Conservation (phyloP, 30 jellyfish, hydroid and myxozoan genomes). For the Mastigias papua region DNA sequence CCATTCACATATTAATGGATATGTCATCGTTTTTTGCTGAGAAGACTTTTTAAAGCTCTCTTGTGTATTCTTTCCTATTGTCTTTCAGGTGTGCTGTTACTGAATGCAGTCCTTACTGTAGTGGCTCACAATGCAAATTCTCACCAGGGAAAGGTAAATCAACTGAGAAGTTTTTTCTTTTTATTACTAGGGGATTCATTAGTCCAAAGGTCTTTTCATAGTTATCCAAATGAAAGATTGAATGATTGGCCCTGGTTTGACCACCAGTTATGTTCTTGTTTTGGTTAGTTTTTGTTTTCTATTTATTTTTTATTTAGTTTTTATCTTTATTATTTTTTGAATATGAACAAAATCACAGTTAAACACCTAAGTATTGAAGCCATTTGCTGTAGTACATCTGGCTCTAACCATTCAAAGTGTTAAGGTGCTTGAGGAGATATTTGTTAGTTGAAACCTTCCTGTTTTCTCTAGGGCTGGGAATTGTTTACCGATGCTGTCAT, state of each 20-base stretch:
- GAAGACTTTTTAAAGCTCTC: too few relatives aligned
- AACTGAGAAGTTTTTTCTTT: background rate
- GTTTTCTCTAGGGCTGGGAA: constrained; percentile 96
- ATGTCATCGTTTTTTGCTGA: too few relatives aligned
- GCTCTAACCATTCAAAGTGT: background rate
- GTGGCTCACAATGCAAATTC: constrained; percentile 94
- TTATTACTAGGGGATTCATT: too few relatives aligned
- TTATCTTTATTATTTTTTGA: background rate
- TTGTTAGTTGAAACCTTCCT: background rate
- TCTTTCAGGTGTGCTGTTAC: constrained; percentile 88
- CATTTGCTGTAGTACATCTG: background rate
- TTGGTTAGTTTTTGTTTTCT: background rate
- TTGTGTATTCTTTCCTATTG: background rate
- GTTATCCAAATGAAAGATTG: too few relatives aligned
- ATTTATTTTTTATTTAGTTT: background rate
- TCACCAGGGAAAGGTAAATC: constrained; percentile 94
- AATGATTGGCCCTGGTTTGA: too few relatives aligned
- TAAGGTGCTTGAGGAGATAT: background rate
- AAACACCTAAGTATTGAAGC: background rate
- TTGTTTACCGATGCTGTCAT: constrained; percentile 97
- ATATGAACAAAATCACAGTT: background rate
- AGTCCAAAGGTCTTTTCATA: too few relatives aligned
- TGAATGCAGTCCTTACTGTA: constrained; percentile 96
- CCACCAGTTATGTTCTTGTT: too few relatives aligned
- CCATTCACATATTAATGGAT: too few relatives aligned